phyloP scores from a whole-genome alignment of 2,888 invertebrate species.

The Epistrophe grossulariae region DNA sequence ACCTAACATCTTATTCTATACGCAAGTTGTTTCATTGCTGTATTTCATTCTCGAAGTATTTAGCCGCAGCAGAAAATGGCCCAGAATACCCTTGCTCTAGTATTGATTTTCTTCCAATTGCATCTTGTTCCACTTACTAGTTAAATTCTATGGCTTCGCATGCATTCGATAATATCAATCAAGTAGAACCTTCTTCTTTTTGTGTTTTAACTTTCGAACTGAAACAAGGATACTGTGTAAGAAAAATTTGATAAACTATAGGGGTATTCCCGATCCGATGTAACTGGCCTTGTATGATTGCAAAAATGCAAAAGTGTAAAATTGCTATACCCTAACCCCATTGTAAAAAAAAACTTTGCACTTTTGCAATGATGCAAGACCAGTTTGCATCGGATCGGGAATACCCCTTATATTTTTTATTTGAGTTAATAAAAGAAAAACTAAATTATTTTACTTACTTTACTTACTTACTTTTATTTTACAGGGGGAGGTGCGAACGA shows the following conservation, averaged over 20 bases:
- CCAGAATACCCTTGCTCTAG: slow-evolving; percentile 57
- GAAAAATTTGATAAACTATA: slow-evolving; percentile 77
- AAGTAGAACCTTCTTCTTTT: slow-evolving; percentile 47
- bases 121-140: slow-evolving; percentile 68
- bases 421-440: slow-evolving; percentile 17
- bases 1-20: slow-evolving; percentile 6
- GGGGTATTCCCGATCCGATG: too few species aligned
- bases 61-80: slow-evolving; percentile 15
- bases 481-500: slow-evolving; percentile 84
- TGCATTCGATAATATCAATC: slow-evolving; percentile 51
- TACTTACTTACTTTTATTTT: slow-evolving; percentile 86
- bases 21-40: neutral
- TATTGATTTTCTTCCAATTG: slow-evolving; percentile 66
- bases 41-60: neutral
- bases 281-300: too few species aligned
- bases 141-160: slow-evolving; percentile 62
- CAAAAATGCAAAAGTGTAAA: too few species aligned
- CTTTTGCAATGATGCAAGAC: too few species aligned
- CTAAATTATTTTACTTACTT: slow-evolving; percentile 76
- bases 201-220: slow-evolving; percentile 54
- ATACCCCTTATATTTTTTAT: slow-evolving; percentile 21
- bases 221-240: slow-evolving; percentile 63
- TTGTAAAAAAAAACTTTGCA: too few species aligned
- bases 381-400: too few species aligned
- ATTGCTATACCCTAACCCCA: too few species aligned